Percentiles rank a stretch among this genome's conserved stretches.
These are phyloP conservation scores for Tachina lurida DNA, from an alignment of 2,888 invertebrate species.

Conservation along the genomic window DNA sequence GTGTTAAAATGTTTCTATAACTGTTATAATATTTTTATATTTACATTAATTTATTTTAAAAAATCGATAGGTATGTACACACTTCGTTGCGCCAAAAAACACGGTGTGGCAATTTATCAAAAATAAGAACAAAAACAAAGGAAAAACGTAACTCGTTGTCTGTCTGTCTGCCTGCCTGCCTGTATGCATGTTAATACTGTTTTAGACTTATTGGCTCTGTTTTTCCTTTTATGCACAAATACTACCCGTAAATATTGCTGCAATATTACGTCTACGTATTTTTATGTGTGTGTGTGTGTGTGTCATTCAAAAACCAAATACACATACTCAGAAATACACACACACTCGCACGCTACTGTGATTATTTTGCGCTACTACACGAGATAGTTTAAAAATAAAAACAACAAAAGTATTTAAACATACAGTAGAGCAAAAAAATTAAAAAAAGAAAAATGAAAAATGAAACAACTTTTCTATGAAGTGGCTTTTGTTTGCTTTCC, in stretches of 20 bases:
- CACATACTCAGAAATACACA: background rate
- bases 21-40: too few relatives aligned
- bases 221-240: slow-evolving; percentile 13
- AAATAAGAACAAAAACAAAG: slow-evolving; percentile 20
- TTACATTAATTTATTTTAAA: too few relatives aligned
- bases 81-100: background rate
- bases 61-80: too few relatives aligned
- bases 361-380: slow-evolving; percentile 20
- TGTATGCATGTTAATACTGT: slow-evolving; percentile 22
- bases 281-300: background rate
- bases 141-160: slow-evolving; percentile 25
- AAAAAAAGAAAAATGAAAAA: slow-evolving; percentile 3
- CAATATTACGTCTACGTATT: slow-evolving; percentile 4
- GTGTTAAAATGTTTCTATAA: too few relatives aligned
- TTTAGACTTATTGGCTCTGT: slow-evolving; percentile 62
- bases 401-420: slow-evolving; percentile 40
- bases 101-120: slow-evolving; percentile 33
- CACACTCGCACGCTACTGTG: background rate
- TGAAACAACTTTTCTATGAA: slow-evolving; percentile 19
- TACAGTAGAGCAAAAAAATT: slow-evolving; percentile 27
- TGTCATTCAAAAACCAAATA: slow-evolving; percentile 26
- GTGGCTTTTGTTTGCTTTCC: slow-evolving; percentile 62
- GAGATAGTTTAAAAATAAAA: slow-evolving; percentile 33
- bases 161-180: slow-evolving; percentile 3
- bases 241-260: background rate